Base-by-base conservation (phyloP, 2,113 vertebrate genomes). In the Sisor rabdophorus region DNA sequence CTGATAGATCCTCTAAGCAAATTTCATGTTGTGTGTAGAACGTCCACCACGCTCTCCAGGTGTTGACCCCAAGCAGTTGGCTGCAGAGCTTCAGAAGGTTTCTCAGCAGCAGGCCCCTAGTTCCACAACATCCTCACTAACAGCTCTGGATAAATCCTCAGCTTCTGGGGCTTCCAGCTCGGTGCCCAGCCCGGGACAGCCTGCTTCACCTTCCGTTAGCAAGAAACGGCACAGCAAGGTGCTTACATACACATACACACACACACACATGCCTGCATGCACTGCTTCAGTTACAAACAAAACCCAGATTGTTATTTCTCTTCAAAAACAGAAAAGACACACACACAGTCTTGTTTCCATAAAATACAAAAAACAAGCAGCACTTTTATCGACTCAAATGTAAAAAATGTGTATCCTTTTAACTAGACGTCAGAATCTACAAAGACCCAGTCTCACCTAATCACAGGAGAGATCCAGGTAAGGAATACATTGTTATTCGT, bases 381-480 rank as follows among this genome's bases (percentile, higher is more conserved):
- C 1, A 1, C 40, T 19, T 36, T 50, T 40, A 70, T 53, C 10
- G 12, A 63, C 19, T 70, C 24, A 44, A 44, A 63, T 44, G 20
- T 50, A 40, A 28, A 22, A 53, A 10, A 26, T 24, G 56, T 55
- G 24, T 74, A 72, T 86, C 56, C 40, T 82, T 44, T 40, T 81
- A 30, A 63, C 22, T 89, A 99, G 96, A 91, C 93, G 52, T 79
- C 91, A 1, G 97, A 98, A 85, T 87, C 85, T 58, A 79, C 85
- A 0, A 98, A 95, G 85, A 87, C 89, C 75, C 90, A 89, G 84
- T 90, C 93, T 54, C 93, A 98, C 80, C 93, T 93, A 20, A 87
- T 99, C 85, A 95, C 95, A 19, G 97, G 97, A 86, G 97, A 99
- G 87, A 97, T 99, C 86, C 97, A 99, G 96, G 97, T 98, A 90